These are phyloP conservation scores for Leptocoma aspasia DNA, from an alignment of 2,113 vertebrate species.

Conservation along the genomic window DNA sequence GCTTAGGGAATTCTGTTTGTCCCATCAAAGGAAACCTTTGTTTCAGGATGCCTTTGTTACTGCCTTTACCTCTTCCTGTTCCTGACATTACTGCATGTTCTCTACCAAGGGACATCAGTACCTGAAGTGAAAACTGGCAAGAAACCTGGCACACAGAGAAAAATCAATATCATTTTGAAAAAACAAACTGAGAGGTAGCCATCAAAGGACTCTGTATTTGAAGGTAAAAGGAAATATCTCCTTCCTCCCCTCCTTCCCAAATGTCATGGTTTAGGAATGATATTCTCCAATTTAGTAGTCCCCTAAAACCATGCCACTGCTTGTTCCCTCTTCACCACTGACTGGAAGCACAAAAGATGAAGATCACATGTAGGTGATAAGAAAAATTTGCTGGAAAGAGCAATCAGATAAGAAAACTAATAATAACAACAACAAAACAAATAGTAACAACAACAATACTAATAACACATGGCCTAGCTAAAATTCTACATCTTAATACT, in stretches of 20 bases:
- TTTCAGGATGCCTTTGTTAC: constrained; percentile 1
- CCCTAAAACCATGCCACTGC: not conserved
- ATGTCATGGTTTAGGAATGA: not conserved
- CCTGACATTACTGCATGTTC: constrained; percentile 12
- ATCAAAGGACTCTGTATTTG: not conserved
- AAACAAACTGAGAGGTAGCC: constrained; percentile 19
- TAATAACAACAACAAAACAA: not conserved
- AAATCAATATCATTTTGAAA: constrained; percentile 53
- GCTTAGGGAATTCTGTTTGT: constrained; percentile 39
- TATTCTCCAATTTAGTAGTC: not conserved
- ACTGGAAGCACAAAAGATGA: not conserved
- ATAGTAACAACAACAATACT: not conserved
- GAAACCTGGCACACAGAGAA: constrained; percentile 41
- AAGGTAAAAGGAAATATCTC: not conserved
- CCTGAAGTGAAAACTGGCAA: constrained; percentile 31
- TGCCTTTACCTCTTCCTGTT: constrained; percentile 9
- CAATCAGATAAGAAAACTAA: not conserved
- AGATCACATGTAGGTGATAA: not conserved
- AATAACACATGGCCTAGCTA: not conserved
- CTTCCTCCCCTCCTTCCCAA: not conserved
- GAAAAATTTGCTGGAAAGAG: not conserved
- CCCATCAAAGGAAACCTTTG: constrained; percentile 19
- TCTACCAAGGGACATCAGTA: not conserved
- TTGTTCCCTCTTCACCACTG: not conserved
- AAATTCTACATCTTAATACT: not conserved